Conservation (phyloP, 2,113 vertebrate species). For the Terrapene triunguis region DNA sequence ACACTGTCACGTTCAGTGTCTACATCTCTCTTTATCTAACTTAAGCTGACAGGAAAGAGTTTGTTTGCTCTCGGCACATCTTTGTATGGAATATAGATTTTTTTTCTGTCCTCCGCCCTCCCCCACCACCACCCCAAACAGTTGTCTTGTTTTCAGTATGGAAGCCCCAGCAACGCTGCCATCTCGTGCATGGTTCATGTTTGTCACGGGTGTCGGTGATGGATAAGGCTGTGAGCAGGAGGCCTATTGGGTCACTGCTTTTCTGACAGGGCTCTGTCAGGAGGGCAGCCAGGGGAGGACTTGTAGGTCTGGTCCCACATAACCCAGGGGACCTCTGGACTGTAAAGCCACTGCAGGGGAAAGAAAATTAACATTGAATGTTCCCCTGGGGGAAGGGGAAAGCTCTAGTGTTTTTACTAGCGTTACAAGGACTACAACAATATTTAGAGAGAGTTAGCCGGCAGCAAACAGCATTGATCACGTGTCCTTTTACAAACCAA, state of each 20-base stretch:
- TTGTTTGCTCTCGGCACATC: background rate
- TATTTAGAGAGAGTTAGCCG: background rate
- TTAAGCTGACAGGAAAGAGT: constrained; percentile 1
- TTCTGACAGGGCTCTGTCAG: background rate
- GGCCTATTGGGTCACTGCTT: background rate
- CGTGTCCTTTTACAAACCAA: constrained; percentile 7
- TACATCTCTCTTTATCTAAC: constrained; percentile 6
- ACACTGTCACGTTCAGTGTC: background rate
- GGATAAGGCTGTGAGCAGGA: background rate
- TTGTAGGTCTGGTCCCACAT: background rate
- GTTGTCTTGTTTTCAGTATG: background rate
- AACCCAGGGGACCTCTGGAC: background rate
- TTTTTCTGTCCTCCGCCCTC: background rate
- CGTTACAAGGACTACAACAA: background rate
- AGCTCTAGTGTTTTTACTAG: background rate
- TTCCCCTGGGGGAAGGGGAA: background rate
- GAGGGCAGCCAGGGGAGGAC: background rate
- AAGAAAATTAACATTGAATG: fast-evolving
- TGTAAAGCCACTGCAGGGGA: background rate
- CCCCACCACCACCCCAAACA: too few relatives aligned
- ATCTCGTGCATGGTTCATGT: background rate
- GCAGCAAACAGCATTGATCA: background rate
- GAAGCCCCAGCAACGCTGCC: background rate
- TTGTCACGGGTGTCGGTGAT: background rate
- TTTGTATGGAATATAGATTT: background rate